Evolutionary conservation across 2,888 invertebrate species (phyloP), one percentile per base, ranked within the genome.

Genomic region (Thymelicus lineola): DNA sequence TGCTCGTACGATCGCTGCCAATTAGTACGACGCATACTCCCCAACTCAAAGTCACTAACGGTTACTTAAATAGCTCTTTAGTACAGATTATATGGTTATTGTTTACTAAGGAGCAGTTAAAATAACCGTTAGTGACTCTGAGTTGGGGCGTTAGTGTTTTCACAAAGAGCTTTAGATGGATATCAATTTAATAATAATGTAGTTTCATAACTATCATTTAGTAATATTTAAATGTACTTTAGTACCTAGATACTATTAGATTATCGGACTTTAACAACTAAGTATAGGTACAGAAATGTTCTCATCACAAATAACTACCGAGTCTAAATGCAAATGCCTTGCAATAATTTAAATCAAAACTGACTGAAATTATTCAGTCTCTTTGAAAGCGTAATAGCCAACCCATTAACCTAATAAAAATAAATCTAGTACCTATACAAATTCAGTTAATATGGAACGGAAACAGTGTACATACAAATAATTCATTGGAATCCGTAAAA

Each of bases 361-460:
- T 14, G 48, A 55, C 65, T 65, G 70, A 70, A 65, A 70, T 70
- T 70, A 70, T 70, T 70, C 65, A 70, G 45, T 60, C 60, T 70
- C 17, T 70, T 70, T 70, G 70, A 70, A 70, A 70, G 70, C 70
- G 65, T 65, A 70, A 70, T 65, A 60, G 70, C 46, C 46, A 46
- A 65, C 60, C 70, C 50, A 70, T 70, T 70, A 65, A 70, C 70
- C 65, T 14, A 70, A 65, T 64, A 70, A 70, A 70, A 65, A 70
- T 70, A 65, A 60, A 70, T 65, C 70, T 70, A 65, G 60, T 15
- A n/a, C n/a, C n/a, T n/a, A 60, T 60, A 60, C 70, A 70, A 70
- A 70, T 65, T 70, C 60, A 53, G 61, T 66, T 71, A 66, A 71
- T 71, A 66, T 61, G 12, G 65, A 71, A 61, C 66, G 70, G 65